Base-by-base conservation (phyloP, 2,888 invertebrate genomes). In the Scaptomyza parva region DNA sequence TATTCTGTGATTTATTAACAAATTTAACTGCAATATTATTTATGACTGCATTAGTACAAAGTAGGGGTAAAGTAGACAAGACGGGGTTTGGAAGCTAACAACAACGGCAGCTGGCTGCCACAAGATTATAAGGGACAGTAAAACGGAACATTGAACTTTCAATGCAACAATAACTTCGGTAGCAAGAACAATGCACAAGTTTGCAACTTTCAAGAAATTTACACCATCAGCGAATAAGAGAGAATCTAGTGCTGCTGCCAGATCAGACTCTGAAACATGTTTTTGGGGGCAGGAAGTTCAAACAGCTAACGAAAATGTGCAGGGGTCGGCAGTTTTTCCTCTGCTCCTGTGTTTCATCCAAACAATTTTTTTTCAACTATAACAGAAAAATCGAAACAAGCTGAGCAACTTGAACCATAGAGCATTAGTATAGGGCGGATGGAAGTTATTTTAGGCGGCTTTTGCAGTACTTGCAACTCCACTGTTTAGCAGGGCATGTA, bases 211-310 rank as follows among this genome's bases (percentile, higher is more conserved):
- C 65, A 86, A 86, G 85, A 88, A 85, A 85, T 85, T 88, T 85
- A 85, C 88, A 85, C 85, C 85, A 85, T 85, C 85, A 85, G 85
- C 88, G 85, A 88, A 88, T 83, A 81, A 78, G 74, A 73, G 52
- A 52, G 62, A 40, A 55, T 59, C 69, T 61, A 44, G 40, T 58
- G 53, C 14, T 50, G 41, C 24, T 53, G 48, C 55, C 60, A 53
- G 53, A 67, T 65, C 64, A 59, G 55, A 50, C 18, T 51, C 48
- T 54, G 51, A 41, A 48, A 48, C 30, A 30, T 45, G 44, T 22
- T 61, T 58, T 47, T 33, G 33, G 63, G 52, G 39, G 51, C 53
- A 84, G 69, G 65, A 81, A 79, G 76, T 72, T 76, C 64, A 72
- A 80, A 83, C 64, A 75, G 76, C 78, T 70, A 64, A 81, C 58